phyloP scores from a whole-genome alignment of 2,888 invertebrate genomes.

The Caenorhabditis macrosperma region DNA sequence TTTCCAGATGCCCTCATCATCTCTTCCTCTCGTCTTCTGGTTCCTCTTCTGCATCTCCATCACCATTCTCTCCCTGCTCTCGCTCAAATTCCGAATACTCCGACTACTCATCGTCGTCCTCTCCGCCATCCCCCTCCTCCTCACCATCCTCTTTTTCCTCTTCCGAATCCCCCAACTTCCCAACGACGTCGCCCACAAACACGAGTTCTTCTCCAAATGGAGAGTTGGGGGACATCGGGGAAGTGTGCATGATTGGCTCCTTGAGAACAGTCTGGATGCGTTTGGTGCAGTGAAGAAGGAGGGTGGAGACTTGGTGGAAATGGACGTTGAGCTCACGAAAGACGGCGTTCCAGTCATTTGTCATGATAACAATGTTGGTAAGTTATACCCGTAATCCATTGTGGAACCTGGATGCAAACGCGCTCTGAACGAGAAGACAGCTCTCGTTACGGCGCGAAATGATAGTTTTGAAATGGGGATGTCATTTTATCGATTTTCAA shows the following conservation, averaged over 20 bases:
- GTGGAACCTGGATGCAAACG: too few relatives aligned
- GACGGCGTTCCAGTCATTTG: conserved; percentile 56
- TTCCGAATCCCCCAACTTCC: conserved; percentile 51
- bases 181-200: conserved; percentile 30
- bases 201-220: conserved; percentile 39
- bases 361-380: conserved; percentile 54
- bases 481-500: too few relatives aligned
- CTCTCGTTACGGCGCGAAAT: neutral
- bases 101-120: conserved; percentile 40
- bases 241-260: conserved; percentile 36
- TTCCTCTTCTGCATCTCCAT: conserved; percentile 17
- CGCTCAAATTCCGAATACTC: conserved; percentile 51
- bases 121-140: conserved; percentile 21
- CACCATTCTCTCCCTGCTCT: conserved; percentile 40
- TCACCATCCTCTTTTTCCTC: conserved; percentile 42
- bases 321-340: conserved; percentile 55
- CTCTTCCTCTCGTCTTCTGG: conserved; percentile 44
- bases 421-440: neutral
- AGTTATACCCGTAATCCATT: too few relatives aligned
- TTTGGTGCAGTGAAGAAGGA: conserved; percentile 51
- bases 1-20: conserved; percentile 47
- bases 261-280: conserved; percentile 55
- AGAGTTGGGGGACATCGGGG: conserved; percentile 59
- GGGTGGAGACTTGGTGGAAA: conserved; percentile 56
- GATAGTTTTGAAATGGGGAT: too few relatives aligned